Percentiles rank a stretch among this genome's conserved stretches.
Conservation (phyloP, 2,888 invertebrate species). For the Dolomedes plantarius region DNA sequence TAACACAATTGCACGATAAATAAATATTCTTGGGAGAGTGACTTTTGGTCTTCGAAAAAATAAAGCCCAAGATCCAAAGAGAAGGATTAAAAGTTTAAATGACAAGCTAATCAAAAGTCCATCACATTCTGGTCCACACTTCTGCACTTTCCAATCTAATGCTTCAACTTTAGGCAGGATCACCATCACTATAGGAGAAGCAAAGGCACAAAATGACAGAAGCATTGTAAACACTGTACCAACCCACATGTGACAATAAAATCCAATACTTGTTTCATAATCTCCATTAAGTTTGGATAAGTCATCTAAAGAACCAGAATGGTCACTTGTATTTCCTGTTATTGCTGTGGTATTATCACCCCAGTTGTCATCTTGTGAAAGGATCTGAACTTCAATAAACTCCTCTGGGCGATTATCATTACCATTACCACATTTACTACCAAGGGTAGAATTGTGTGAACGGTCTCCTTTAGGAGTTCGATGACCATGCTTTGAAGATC, state of each 20-base stretch:
- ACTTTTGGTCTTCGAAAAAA: conserved; percentile 90
- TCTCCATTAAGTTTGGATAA: conserved; percentile 77
- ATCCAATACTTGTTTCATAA: conserved; percentile 73
- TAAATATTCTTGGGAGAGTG: conserved; percentile 92
- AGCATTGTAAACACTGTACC: conserved; percentile 88
- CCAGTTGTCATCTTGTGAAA: conserved; percentile 98
- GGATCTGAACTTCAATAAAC: conserved; percentile 95
- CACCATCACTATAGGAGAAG: conserved; percentile 96
- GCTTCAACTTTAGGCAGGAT: conserved; percentile 87
- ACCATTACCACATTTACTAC: conserved; percentile 48
- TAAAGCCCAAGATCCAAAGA: conserved; percentile 93
- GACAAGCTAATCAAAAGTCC: conserved; percentile 92
- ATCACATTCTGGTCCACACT: conserved; percentile 93
- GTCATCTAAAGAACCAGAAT: conserved; percentile 94
- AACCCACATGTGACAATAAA: conserved; percentile 86
- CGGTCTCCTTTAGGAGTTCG: conserved; percentile 43
- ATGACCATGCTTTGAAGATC: conserved; percentile 41
- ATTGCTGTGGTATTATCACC: conserved; percentile 98
- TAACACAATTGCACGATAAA: conserved; percentile 92
- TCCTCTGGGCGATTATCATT: conserved; percentile 78
- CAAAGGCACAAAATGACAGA: conserved; percentile 88
- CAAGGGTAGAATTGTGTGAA: conserved; percentile 44
- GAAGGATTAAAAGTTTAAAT: conserved; percentile 91
- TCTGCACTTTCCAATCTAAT: conserved; percentile 77
- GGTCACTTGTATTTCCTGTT: conserved; percentile 96